Conservation (phyloP, 2,113 vertebrate genomes). For the Misgurnus anguillicaudatus region DNA sequence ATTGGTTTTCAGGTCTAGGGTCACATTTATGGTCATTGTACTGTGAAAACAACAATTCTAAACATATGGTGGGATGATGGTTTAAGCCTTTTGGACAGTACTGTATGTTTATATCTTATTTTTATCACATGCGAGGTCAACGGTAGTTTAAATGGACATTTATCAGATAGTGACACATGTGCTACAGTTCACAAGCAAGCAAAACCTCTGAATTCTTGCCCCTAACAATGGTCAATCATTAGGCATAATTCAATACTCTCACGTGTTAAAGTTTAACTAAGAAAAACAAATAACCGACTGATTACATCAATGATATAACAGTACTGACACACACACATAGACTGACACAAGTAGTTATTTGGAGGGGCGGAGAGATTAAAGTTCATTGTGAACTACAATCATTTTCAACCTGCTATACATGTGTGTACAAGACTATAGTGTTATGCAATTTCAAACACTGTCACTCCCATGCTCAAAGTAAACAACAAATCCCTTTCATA, state of each 20-base stretch:
- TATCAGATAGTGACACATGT: no score
- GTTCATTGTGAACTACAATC: background rate
- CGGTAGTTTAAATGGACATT: no score
- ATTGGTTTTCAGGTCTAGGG: no score
- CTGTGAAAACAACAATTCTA: no score
- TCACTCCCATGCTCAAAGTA: background rate
- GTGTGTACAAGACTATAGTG: background rate
- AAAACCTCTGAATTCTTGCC: background rate
- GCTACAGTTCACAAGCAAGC: no score
- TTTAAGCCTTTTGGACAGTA: no score
- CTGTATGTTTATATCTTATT: no score
- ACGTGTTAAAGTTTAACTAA: conserved; percentile 8
- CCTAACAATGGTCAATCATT: conserved; percentile 16
- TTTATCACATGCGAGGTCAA: no score
- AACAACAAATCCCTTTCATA: background rate
- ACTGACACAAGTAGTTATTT: background rate
- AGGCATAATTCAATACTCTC: background rate
- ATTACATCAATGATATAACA: background rate
- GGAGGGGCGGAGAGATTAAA: background rate
- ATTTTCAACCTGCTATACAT: background rate
- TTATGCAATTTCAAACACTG: background rate
- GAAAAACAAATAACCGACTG: background rate
- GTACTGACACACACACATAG: background rate
- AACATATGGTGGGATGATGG: no score
- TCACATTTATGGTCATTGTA: no score